Evolutionary conservation across 2,888 invertebrate genomes (phyloP), one percentile per base, ranked within the genome.

Genomic region (Pinctada fucata): DNA sequence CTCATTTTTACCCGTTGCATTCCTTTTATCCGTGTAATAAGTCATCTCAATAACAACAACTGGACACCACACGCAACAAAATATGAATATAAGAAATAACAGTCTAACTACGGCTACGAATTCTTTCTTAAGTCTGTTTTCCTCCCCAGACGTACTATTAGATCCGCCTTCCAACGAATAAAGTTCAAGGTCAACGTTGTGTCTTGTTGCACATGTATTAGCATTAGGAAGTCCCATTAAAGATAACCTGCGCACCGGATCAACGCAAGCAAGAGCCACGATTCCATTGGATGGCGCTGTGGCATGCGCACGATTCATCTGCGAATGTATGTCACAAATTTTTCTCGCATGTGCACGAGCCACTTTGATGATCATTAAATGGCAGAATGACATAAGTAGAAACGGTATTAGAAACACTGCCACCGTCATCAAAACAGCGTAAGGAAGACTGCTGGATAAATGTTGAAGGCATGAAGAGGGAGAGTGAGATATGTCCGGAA

Each of bases 301-400:
- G 4, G 69, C 5, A 4, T 31, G 65, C 8, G 69, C 51, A 49
- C 79, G 69, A 13, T 78, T 74, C 8, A 73, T 69, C n/a, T 79
- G 79, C 0, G 78, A 66, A 16, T 71, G 78, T 48, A 78, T 74
- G 45, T 84, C 82, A 4, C 75, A 78, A 48, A 86, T 86, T 47
- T 78, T 75, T 31, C 82, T 77, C 5, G 84, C 85, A 47, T 86
- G 86, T 4, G 65, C 6, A 45, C 83, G 76, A 3, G 86, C 86
- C 48, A 86, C 84, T 51, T 65, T 45, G 2, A 85, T 83, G 16
- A 85, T 83, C 72, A 76, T 83, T 3, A 72, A 66, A 72, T 85
- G 83, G 51, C 82, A 80, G 67, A 76, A 79, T 16, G 76, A 31
- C 83, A 85, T 81, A 4, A 83, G 48, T 5, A 79, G 31, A 0